Base-by-base conservation (phyloP, 2,797 vertebrate species). In the Periophthalmus magnuspinnatus region DNA sequence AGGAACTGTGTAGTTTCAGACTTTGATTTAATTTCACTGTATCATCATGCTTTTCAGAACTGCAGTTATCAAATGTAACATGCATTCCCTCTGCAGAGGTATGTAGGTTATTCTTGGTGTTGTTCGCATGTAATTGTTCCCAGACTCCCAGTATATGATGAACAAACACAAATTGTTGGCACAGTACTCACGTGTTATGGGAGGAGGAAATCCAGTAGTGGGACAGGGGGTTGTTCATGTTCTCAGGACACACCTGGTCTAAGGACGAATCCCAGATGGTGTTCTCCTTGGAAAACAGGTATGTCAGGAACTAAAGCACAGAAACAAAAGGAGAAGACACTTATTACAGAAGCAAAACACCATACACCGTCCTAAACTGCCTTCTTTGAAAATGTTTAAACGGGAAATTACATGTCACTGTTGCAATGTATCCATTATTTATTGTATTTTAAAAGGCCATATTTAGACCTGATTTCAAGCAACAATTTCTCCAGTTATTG, bases 161-260 rank as follows among this genome's bases (percentile, higher is more conserved):
- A 28, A 57, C 58, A n/a, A n/a, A 11, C 34, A 38, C 7, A 38
- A 38, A 38, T 2, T 63, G 11, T 9, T 28, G 14, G 58, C 16
- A 33, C 22, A 21, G 56, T 67, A 59, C 96, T 97, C 94, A 99
- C 98, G 98, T 99, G 88, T 99, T 99, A 88, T 99, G 98, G 0
- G 98, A 99, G 32, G 97, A 99, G 62, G 97, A 99, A 89, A 99
- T 99, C 97, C 97, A 99, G 89, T 99, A 99, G 90, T 99, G 96
- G 75, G 98, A 99, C 56, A 99, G 90, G 1, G 97, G 97, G 75
- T 97, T 97, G 93, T 95, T 98, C 97, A 99, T 99, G 76, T 96
- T 95, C 38, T 97, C 97, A 0, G 92, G 93, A 86, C 92, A 94
- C 79, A 97, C 96, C 11, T 90, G 88, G 80, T 98, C 95, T 80